Conservation (phyloP, 30 jellyfish, hydroid and myxozoan genomes). For the Nemopilema nomurai region DNA sequence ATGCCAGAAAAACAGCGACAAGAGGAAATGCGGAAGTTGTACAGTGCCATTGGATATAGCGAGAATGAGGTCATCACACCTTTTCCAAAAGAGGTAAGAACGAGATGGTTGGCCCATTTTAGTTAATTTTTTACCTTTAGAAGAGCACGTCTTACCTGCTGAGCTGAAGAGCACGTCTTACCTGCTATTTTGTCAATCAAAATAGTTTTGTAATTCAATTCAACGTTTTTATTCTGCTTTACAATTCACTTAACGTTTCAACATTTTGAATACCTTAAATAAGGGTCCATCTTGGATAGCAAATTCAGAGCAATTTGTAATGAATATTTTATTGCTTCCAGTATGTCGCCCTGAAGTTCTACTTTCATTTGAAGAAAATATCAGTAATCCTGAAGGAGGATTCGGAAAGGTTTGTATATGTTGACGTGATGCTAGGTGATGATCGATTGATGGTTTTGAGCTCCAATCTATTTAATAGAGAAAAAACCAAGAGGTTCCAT, state of each 20-base stretch:
- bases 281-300: too few relatives aligned
- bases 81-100: constrained; percentile 80
- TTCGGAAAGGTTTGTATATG: constrained; percentile 18
- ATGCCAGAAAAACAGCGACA: constrained; percentile 82
- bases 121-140: neutral
- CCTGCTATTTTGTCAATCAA: too few relatives aligned
- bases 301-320: too few relatives aligned
- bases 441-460: too few relatives aligned
- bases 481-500: too few relatives aligned
- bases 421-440: neutral
- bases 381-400: constrained; percentile 70
- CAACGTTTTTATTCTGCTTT: too few relatives aligned
- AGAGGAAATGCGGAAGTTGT: constrained; percentile 86
- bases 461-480: too few relatives aligned
- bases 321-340: constrained; percentile 43
- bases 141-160: too few relatives aligned
- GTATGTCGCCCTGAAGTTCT: constrained; percentile 86
- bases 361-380: constrained; percentile 70
- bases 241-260: too few relatives aligned
- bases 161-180: too few relatives aligned
- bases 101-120: neutral
- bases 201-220: too few relatives aligned
- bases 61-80: constrained; percentile 91
- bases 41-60: constrained; percentile 94
- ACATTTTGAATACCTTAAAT: too few relatives aligned